Evolutionary conservation across 2,797 vertebrate genomes (phyloP).

Genomic region (Emydoidea blandingii): DNA sequence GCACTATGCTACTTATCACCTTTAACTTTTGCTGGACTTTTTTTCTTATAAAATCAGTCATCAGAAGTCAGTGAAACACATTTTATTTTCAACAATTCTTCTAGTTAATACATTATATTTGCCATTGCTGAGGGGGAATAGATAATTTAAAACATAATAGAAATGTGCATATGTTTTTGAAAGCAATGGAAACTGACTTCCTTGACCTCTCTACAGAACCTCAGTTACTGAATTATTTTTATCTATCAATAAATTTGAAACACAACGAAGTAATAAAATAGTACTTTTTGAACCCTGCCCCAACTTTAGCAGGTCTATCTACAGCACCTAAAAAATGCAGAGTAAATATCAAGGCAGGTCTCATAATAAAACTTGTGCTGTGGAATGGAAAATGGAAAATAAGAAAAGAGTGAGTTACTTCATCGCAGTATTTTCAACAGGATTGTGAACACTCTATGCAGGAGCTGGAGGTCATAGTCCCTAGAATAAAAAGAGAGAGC

Average conservation of each 20-base stretch:
- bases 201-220: neutral
- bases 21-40: neutral
- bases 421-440: neutral
- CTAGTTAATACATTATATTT: neutral
- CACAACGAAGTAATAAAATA: neutral
- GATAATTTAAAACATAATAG: neutral
- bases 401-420: neutral
- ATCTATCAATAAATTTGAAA: neutral
- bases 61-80: neutral
- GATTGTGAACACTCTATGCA: neutral
- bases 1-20: neutral
- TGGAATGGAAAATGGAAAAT: neutral
- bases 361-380: neutral
- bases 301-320: neutral
- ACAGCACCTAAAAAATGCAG: neutral
- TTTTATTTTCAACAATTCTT: neutral
- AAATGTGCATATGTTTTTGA: neutral
- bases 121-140: neutral
- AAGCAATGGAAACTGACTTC: neutral
- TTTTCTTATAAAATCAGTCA: neutral
- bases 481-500: constrained; percentile 46
- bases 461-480: constrained; percentile 30
- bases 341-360: neutral
- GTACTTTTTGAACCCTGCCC: neutral
- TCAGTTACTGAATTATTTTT: neutral